Evolutionary conservation across 2,113 vertebrate species (phyloP), one percentile per base, ranked within the genome.

Genomic region (Charadrius vociferus): DNA sequence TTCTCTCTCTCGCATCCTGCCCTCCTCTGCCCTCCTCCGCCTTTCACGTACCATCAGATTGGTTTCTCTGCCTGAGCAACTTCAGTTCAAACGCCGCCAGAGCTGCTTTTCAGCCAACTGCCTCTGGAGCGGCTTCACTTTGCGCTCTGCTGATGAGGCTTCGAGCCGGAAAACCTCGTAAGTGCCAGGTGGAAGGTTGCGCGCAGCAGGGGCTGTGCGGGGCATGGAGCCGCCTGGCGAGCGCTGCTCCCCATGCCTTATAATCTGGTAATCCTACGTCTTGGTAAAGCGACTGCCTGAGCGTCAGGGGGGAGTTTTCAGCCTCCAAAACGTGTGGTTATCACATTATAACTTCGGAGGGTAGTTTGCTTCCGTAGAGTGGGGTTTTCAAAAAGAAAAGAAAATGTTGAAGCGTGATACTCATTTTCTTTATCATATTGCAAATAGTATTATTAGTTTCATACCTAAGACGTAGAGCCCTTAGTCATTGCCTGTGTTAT

Each of bases 41-140:
- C 72, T 71, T 30, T 66, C 95, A 4, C 56, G 0, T n/a, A 0
- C 95, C 93, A 7, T 86, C 97, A 97, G 97, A 71, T 26, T 24
- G 86, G 58, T 96, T 77, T 96, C 94, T 96, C 82, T 97, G 94
- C 96, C 97, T 13, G 81, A 91, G 26, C 85, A 81, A 53, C 97
- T 97, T 80, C 94, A 80, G 68, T 91, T 87, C 97, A 92, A 88
- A 66, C 50, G n/a, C 96, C 71, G 34, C 88, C 96, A 95, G 88
- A 95, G 96, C 95, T 97, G 92, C 88, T 81, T 94, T 91, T 93
- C 95, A 61, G 73, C 96, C 91, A 9, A 4, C 77, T 96, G 96
- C 85, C 96, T 94, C 79, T 97, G 97, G 97, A 98, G 96, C 81
- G 81, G 92, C 96, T 91, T 97, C 96, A 39, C 94, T 63, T 87